Conservation (phyloP, 1,140 invertebrate genomes). For the Helicoverpa armigera region DNA sequence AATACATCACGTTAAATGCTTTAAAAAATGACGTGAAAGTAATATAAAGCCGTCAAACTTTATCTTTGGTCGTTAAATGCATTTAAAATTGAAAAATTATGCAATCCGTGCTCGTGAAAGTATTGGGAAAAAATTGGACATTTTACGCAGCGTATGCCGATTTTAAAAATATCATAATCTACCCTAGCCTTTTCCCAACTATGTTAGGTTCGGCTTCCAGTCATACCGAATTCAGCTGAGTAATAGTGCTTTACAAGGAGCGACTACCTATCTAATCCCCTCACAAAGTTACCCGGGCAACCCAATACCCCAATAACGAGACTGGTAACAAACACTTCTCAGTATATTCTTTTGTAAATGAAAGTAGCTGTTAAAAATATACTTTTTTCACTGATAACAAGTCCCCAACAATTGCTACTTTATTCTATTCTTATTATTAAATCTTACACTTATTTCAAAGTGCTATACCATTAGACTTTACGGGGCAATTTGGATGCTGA, state of each 20-base stretch:
- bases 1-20: background rate
- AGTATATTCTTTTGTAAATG: background rate
- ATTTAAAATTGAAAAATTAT: conserved; percentile 8
- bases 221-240: too few species aligned
- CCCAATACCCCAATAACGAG: too few species aligned
- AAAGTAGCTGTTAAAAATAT: background rate
- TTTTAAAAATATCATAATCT: background rate
- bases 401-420: background rate
- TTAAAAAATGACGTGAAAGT: background rate
- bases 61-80: background rate
- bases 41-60: background rate
- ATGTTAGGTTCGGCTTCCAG: too few species aligned
- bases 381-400: background rate
- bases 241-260: too few species aligned
- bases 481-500: background rate
- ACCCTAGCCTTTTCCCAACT: background rate
- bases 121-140: background rate
- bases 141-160: background rate
- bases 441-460: conserved; percentile 6
- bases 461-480: conserved; percentile 9
- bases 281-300: too few species aligned
- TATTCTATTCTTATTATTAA: conserved; percentile 5
- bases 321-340: too few species aligned
- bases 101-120: background rate
- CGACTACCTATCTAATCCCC: too few species aligned